Base-by-base conservation (phyloP, 1,140 invertebrate species). In the Lineus longissimus region DNA sequence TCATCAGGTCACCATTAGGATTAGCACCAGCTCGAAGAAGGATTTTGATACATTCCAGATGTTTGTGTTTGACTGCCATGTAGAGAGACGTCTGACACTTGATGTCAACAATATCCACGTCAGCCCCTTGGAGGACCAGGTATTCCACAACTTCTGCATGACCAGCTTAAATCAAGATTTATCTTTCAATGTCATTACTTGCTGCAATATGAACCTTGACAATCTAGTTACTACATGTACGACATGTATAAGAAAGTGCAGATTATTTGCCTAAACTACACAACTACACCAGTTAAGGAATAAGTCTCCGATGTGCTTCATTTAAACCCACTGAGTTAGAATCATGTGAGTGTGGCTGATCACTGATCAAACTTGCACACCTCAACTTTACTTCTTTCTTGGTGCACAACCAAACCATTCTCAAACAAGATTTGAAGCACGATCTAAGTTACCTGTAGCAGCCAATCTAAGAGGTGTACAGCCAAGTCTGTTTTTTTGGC, bases 81-180 rank as follows among this genome's bases (percentile, higher is more conserved):
- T 75, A 76, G 13, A 77, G 61, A 1, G 76, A 69, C 1, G 76
- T 77, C 58, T 77, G 76, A 27, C 66, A 71, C 59, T 77, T 77
- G 33, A 77, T 70, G 61, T 77, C 76, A 30, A 66, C 61, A 1
- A 70, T 62, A 25, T 76, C 70, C n/a, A 74, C 67, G 19, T 60
- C 59, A 11, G 72, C 72, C 0, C 72, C 72, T 22, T 67, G 61
- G 17, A 62, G 19, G 33, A 77, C 30, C n/a, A 77, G 59, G 0
- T 66, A 23, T 6, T 62, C 33, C 23, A 75, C 66, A 65, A 73
- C 74, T 7, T 68, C 66, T n/a, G 43, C 7, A 61, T 66, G 70
- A n/a, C 70, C 73, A 55, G 69, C 76, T 77, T 57, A 43, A 43
- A 40, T n/a, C n/a, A n/a, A n/a, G n/a, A n/a, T n/a, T n/a, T n/a